Evolutionary conservation across 1,140 invertebrate species (phyloP), one percentile per base, ranked within the genome.

Genomic region (Panagrolaimus sp.): DNA sequence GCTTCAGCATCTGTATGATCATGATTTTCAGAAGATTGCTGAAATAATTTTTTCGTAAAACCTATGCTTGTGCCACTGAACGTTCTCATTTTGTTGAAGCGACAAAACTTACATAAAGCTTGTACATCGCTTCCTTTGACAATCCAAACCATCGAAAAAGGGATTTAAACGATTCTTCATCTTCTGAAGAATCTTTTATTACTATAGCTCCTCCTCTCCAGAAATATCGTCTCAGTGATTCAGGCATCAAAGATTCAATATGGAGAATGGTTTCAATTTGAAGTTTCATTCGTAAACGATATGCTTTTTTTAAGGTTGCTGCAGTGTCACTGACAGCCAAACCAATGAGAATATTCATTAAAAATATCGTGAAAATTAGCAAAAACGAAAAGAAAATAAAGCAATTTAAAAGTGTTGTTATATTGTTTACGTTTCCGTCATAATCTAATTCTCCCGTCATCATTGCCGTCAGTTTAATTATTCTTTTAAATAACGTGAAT

Each of bases 401-500:
- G 32, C 32, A 38, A 38, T 38, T 38, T 2, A 58, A 21, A 21
- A 26, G 14, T 26, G 52, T 58, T 28, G 28, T 12, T 8, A 12
- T 28, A 2, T 58, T 21, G 52, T 58, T 58, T 21, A 26, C 17
- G 3, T 21, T 58, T 5, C 3, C 12, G 17, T 21, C 21, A 21
- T 21, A 58, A 17, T 58, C 17, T 21, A 58, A 58, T 58, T 58
- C 52, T 12, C 52, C 52, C 17, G 52, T 58, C 52, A 58, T 58
- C 52, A 58, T 58, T 12, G 28, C 52, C 21, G 17, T 28, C 12
- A n/a, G 12, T 12, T 28, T 14, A 1, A 58, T 28, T 21, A 28
- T n/a, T 58, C 14, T 58, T 17, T 21, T 58, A 12, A 58, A 58
- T 0, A 58, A 28, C 4, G 12, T 12, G 17, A 21, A 12, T 1